Conservation (phyloP, 1,140 invertebrate genomes). For the Atta colombica region DNA sequence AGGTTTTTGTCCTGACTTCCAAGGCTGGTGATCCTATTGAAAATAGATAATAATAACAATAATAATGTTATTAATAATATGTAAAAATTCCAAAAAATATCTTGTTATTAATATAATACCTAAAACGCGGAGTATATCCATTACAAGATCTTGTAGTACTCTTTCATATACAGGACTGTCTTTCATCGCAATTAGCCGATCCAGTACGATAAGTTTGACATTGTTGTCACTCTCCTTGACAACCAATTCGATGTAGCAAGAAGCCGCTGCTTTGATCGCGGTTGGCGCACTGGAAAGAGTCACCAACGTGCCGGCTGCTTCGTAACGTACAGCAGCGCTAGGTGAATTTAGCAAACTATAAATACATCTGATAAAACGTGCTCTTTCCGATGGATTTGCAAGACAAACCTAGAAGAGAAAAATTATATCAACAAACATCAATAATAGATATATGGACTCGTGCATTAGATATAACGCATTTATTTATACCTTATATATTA, state of each 20-base stretch:
- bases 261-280: conserved; percentile 98
- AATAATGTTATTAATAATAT: neutral
- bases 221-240: conserved; percentile 99
- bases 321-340: conserved; percentile 98
- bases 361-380: conserved; percentile 99
- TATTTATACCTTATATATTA: conserved; percentile 97
- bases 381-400: conserved; percentile 98
- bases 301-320: conserved; percentile 99
- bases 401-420: conserved; percentile 93
- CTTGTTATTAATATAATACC: conserved; percentile 84
- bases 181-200: conserved; percentile 96
- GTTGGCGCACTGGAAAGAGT: conserved; percentile 98
- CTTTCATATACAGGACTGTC: conserved; percentile 95
- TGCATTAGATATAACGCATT: neutral
- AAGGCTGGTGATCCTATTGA: conserved; percentile 92
- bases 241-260: conserved; percentile 99
- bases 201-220: conserved; percentile 99
- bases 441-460: neutral
- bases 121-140: conserved; percentile 98
- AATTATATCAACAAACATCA: neutral
- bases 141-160: conserved; percentile 98
- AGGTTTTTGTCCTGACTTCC: conserved; percentile 96
- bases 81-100: neutral
- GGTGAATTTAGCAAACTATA: conserved; percentile 99
- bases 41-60: conserved; percentile 10